phyloP scores from a whole-genome alignment of 2,797 vertebrate species.

The Myripristis murdjan region DNA sequence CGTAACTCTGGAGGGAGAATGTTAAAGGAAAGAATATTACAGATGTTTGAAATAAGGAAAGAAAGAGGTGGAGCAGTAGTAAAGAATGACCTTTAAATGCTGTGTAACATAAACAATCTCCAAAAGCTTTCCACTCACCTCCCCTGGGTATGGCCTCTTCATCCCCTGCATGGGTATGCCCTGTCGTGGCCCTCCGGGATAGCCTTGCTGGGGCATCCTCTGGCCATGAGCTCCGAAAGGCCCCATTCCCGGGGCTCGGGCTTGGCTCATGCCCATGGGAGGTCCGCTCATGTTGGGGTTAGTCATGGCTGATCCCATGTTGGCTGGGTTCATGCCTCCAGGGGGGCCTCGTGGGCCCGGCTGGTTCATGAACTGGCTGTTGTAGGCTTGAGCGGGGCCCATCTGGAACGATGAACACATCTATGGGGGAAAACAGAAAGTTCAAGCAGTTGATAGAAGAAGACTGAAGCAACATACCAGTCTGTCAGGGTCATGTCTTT shows the following conservation, averaged over 20 bases:
- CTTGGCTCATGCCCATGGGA: slow-evolving; percentile 97
- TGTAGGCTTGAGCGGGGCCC: slow-evolving; percentile 97
- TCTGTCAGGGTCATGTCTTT: background rate
- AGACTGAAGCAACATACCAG: background rate
- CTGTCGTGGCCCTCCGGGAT: slow-evolving; percentile 92
- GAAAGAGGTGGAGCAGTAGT: background rate
- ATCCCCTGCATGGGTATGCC: slow-evolving; percentile 95
- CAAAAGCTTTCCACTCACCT: slow-evolving; percentile 85
- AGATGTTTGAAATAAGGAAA: background rate
- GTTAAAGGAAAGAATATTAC: background rate
- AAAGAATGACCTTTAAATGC: background rate
- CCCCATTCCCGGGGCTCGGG: slow-evolving; percentile 93
- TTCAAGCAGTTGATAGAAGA: slow-evolving; percentile 14
- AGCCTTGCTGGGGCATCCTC: slow-evolving; percentile 97
- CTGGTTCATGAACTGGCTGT: slow-evolving; percentile 99
- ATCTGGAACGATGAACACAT: slow-evolving; percentile 99
- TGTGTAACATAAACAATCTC: background rate
- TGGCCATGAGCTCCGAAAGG: slow-evolving; percentile 94
- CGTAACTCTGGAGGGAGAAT: slow-evolving; percentile 89
- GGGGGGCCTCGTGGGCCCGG: slow-evolving; percentile 94
- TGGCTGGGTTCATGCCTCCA: slow-evolving; percentile 95
- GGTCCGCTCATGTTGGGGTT: slow-evolving; percentile 95
- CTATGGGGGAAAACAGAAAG: slow-evolving; percentile 80
- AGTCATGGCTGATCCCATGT: slow-evolving; percentile 93
- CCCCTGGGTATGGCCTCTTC: slow-evolving; percentile 97